Base-by-base conservation (phyloP, 2,113 vertebrate species). In the Poecile atricapillus region DNA sequence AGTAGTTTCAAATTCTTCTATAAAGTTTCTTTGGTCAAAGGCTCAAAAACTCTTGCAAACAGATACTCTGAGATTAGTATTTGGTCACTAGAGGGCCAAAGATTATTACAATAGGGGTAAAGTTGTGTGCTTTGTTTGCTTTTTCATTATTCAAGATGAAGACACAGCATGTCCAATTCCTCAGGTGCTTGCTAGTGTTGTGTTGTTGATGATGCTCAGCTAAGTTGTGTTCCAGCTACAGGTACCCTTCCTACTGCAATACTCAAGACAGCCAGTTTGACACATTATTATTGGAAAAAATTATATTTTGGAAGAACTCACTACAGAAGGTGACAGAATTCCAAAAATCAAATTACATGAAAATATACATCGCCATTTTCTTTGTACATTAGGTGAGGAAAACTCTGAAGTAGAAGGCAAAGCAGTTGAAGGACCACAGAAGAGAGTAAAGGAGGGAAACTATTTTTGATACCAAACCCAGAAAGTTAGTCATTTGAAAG, bases 341-440 rank as follows among this genome's bases (percentile, higher is more conserved):
- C 98, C 98, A 98, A 98, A 97, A 98, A 98, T 98, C 98, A 98
- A 98, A 99, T 99, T 99, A 99, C 98, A 99, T 99, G 98, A 99
- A 99, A 99, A 99, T 99, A 99, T 99, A 99, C 99, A 99, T 99
- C 98, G 98, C 98, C 97, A 99, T 99, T 99, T 97, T 99, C 98
- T 99, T 99, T 99, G 98, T 99, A 99, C 99, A 99, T 98, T 98
- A 98, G 97, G 98, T 98, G 98, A 98, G 97, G 97, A 98, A 98
- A 98, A 97, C 97, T 97, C 97, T 98, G 98, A 97, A 97, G 97
- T 97, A 98, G 98, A 97, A 97, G 98, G 97, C 83, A 96, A 95
- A 97, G 93, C 97, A 94, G 80, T 94, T 95, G 90, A 94, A 95
- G 96, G 68, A 93, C 64, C 82, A 95, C 80, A 90, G 87, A 79